phyloP scores from a whole-genome alignment of 2,888 invertebrate species.

The Amphimallon solstitiale region DNA sequence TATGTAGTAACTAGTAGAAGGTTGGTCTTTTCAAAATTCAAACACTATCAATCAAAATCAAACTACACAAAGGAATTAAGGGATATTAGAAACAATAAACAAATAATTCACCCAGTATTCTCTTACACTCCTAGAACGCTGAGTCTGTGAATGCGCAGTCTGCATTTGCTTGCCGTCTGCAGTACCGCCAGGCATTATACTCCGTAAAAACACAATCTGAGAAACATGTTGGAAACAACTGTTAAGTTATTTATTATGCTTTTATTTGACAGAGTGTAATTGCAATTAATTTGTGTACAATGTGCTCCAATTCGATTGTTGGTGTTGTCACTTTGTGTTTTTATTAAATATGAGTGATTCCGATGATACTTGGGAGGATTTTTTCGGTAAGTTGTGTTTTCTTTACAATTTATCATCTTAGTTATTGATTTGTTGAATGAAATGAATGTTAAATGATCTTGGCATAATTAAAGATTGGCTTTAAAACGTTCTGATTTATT shows the following conservation, averaged over 20 bases:
- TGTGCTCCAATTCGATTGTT: conserved; percentile 26
- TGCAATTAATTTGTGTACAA: conserved; percentile 29
- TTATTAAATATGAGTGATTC: conserved; percentile 57
- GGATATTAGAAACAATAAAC: conserved; percentile 5
- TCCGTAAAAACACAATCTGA: conserved; percentile 24
- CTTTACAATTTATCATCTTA: conserved; percentile 21
- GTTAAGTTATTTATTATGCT: conserved; percentile 32
- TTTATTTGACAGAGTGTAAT: conserved; percentile 27
- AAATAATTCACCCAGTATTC: conserved; percentile 32
- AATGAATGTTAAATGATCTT: conserved; percentile 1
- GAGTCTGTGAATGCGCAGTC: conserved; percentile 30
- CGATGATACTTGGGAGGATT: conserved; percentile 61
- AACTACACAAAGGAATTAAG: not conserved
- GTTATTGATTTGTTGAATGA: conserved; percentile 26
- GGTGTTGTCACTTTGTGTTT: conserved; percentile 32
- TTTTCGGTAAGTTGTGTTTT: conserved; percentile 57
- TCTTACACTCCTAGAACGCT: conserved; percentile 20
- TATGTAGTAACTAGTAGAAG: not conserved
- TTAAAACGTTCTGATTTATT: not conserved
- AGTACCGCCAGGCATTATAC: conserved; percentile 20
- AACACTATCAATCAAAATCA: not conserved
- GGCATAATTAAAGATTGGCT: conserved; percentile 5
- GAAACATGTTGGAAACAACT: conserved; percentile 31
- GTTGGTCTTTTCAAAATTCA: not conserved
- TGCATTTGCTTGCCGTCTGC: conserved; percentile 28